Base-by-base conservation (phyloP, 2,113 vertebrate genomes). In the Sylvilagus bachmani region DNA sequence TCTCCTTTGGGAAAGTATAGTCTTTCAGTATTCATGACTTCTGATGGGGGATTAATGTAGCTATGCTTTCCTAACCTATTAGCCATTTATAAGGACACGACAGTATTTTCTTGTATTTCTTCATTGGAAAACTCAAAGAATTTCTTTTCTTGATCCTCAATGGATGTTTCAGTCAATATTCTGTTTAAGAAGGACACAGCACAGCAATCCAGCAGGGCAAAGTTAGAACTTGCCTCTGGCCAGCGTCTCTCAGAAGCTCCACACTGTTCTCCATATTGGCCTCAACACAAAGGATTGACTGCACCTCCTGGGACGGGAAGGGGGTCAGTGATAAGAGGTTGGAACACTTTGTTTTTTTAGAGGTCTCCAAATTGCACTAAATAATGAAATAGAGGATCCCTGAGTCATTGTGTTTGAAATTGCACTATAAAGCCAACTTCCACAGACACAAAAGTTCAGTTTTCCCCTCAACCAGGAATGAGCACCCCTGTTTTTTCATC, bases 361-460 rank as follows among this genome's bases (percentile, higher is more conserved):
- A 77, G 38, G 8, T 1, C 29, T 69, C 1, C 16, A 29, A 69
- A 53, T 33, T 11, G 44, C 51, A 51, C 53, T 44, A n/a, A 19
- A 22, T 49, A 73, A 51, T 49, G 1, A 83, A 79, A 36, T 29
- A 31, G 51, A 36, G 13, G 4, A 3, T 82, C 29, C 6, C 33
- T 10, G 73, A 70, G 55, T 53, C 74, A 70, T 44, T 80, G 25
- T 77, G 25, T 69, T 92, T 90, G 77, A 80, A 85, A 77, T 94
- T 55, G 58, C 31, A 44, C 22, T n/a, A 25, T 3, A 7, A 17
- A 55, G 7, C 10, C n/a, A 17, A 22, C 22, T 62, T 22, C 13
- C 36, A n/a, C 25, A 3, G 5, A 16, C 21, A 36, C 22, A 44
- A 24, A 25, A 24, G 31, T 78, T 77, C 70, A 13, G 69, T 16